Base-by-base conservation (phyloP, 1,140 invertebrate species). In the Zaprionus ghesquierei region DNA sequence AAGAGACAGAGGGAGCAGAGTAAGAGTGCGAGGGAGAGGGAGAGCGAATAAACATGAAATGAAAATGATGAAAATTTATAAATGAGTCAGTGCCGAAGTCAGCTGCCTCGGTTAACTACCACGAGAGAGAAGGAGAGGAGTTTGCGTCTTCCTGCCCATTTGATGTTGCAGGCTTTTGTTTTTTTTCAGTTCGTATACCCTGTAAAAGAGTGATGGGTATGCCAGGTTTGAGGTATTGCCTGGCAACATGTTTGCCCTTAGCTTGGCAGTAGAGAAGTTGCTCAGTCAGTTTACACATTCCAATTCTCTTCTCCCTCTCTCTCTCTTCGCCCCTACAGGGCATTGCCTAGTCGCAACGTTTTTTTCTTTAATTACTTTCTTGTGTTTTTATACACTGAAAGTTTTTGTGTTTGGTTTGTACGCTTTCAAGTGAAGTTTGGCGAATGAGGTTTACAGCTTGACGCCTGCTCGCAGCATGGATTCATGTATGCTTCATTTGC, bases 401-500 rank as follows among this genome's bases (percentile, higher is more conserved):
- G 62, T 76, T 63, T 66, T 64, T 69, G 49, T 61, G n/a, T 62
- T 63, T 44, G 44, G 38, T 59, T 58, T 46, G 50, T 46, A 35
- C 38, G 62, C 66, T 64, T 61, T 61, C 46, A 54, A 73, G 49
- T 44, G 35, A 76, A 76, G 69, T 70, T 62, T 68, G 70, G 46
- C 70, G 75, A 87, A 77, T 79, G 69, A 79, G 82, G 72, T 66
- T 87, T 75, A 69, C 75, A 69, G 72, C 59, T 71, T 87, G 49
- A 87, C 71, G 79, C 80, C 77, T 75, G 62, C 71, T 51, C 62
- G 56, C 41, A 66, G 62, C 31, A 60, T n/a, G 23, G 65, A 55
- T 69, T 75, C 63, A 62, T 70, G 53, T 75, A 63, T 70, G 73
- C 61, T 71, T 70, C 60, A 75, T 76, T 79, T 76, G 72, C 44